Evolutionary conservation across 2,888 invertebrate species (phyloP), one percentile per base, ranked within the genome.

Genomic region (Ectemnius cavifrons): DNA sequence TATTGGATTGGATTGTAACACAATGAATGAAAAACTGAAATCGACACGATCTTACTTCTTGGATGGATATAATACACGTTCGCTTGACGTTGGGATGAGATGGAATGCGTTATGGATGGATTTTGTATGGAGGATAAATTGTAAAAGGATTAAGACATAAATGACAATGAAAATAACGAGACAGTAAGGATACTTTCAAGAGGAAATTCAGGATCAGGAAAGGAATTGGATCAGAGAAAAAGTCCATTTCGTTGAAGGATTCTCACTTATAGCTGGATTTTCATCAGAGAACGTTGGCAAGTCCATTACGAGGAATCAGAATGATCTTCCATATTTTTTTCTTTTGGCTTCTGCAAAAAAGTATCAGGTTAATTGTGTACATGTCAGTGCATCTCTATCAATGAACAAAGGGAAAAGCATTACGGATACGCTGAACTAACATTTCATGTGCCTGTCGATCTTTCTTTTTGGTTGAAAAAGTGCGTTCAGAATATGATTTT

Each of bases 1-100:
- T 91, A 90, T 91, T 89, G 91, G 90, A 91, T 90, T 89, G 91
- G 91, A 91, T 91, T 91, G 86, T 91, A 89, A 89, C 91, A 88
- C 90, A 90, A 91, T 91, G 90, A 91, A 90, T 90, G 90, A 91
- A 90, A 91, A 89, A 89, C 90, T 91, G 89, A 91, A 90, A 90
- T 88, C 90, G 86, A 89, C 90, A 90, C 90, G 89, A 89, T 90
- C 88, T 90, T 90, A 83, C 90, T 91, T 90, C 90, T 90, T 90
- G 89, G 90, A 90, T 89, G 91, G 91, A 91, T 89, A 87, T 86
- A 87, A 87, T 89, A 86, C 86, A 86, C 89, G 85, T 89, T 89
- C 86, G 87, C 85, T 87, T 86, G 86, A 78, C 85, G 83, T 84
- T 86, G 85, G 84, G 79, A 84, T 86, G 83, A 86, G 82, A 86